Conservation (phyloP, 1,140 invertebrate species). For the Dermatophagoides farinae region DNA sequence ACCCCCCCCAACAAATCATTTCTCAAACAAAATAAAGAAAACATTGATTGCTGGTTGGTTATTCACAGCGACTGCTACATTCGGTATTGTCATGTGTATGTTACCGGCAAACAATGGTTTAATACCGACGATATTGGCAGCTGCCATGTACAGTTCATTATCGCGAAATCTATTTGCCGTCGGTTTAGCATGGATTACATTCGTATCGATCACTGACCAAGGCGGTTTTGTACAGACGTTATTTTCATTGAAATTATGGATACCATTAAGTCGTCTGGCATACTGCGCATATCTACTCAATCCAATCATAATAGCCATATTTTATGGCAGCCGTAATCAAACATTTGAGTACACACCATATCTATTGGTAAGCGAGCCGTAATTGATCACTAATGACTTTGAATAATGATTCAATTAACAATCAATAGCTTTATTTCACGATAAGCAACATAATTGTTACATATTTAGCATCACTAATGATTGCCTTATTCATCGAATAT, state of each 20-base stretch:
- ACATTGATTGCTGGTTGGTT: slow-evolving; percentile 15
- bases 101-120: slow-evolving; percentile 19
- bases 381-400: too few relatives aligned
- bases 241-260: slow-evolving; percentile 25
- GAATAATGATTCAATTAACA: not conserved
- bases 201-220: slow-evolving; percentile 59
- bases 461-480: slow-evolving; percentile 22
- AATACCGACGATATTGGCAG: slow-evolving; percentile 13
- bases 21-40: not conserved
- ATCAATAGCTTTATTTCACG: slow-evolving; percentile 19
- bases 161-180: slow-evolving; percentile 65
- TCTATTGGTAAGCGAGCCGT: slow-evolving; percentile 16
- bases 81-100: slow-evolving; percentile 19
- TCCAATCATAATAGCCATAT: slow-evolving; percentile 22
- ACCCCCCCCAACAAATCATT: not conserved
- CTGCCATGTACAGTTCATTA: slow-evolving; percentile 56
- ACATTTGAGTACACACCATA: slow-evolving; percentile 17
- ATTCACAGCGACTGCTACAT: not conserved
- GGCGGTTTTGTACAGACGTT: slow-evolving; percentile 25
- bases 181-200: slow-evolving; percentile 58
- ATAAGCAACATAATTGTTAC: slow-evolving; percentile 23
- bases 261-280: slow-evolving; percentile 27
- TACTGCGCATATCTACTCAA: slow-evolving; percentile 30
- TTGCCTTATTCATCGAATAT: slow-evolving; percentile 25
- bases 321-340: slow-evolving; percentile 18